Evolutionary conservation across 2,113 vertebrate species (phyloP), one percentile per base, ranked within the genome.

Genomic region (Planiliza haematocheilus): DNA sequence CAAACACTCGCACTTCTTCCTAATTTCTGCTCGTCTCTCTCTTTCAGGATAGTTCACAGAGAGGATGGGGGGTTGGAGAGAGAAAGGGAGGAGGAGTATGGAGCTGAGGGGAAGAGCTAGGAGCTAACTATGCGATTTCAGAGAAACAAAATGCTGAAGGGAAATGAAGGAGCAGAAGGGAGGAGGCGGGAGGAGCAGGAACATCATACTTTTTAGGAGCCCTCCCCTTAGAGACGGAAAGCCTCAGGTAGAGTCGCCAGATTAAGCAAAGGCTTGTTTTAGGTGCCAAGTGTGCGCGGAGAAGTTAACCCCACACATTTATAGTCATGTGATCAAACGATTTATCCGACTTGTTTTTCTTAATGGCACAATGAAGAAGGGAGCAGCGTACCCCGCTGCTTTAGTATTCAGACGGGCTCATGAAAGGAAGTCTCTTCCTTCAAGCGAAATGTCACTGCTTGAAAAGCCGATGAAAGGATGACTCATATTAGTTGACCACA

Each of bases 101-200:
- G 52, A 0, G 30, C 76, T 71, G 30, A 7, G 56, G 70, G 82
- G 67, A 66, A 71, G 60, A 50, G 82, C 74, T 75, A 30, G 71
- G 51, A 82, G 83, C 77, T 74, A 87, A 82, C 63, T 85, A 83
- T 64, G 57, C 18, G 53, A 81, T 86, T 87, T 88, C 64, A 77
- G 71, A 63, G 45, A 85, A 77, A 87, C 82, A 88, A 88, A 89
- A 86, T 77, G 80, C 87, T 83, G 76, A 60, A 48, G 88, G 81
- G 83, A 84, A 72, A 81, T 38, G 43, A 42, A 49, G 56, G 71
- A 57, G 59, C 41, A 13, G 48, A 66, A 68, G 69, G 77, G 14
- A 67, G 41, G 41, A 43, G 39, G 48, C n/a, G 24, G 30, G 67
- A 51, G 18, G 24, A 74, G 63, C 38, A 51, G 52, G 49, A 50